phyloP scores from a whole-genome alignment of 2,797 vertebrate species.

The Orestias chungarensis region DNA sequence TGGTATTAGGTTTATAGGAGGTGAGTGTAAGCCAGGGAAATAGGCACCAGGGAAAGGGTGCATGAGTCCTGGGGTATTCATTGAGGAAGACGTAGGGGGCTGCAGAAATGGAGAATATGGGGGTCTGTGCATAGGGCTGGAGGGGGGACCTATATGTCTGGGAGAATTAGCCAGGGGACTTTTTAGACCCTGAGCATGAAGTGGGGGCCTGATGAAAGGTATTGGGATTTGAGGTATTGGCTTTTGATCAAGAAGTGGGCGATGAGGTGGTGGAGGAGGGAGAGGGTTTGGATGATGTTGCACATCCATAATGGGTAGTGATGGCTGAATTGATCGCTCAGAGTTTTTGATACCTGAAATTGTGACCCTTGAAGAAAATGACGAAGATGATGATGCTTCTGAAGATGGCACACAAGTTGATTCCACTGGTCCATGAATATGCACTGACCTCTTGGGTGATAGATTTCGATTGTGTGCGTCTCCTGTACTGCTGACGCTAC shows the following conservation, averaged over 20 bases:
- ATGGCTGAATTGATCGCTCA: conserved; percentile 85
- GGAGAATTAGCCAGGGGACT: conserved; percentile 86
- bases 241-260: conserved; percentile 87
- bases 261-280: conserved; percentile 80
- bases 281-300: conserved; percentile 77
- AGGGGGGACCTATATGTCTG: conserved; percentile 83
- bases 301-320: conserved; percentile 64
- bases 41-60: conserved; percentile 89
- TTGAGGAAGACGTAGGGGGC: conserved; percentile 60
- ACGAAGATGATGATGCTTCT: conserved; percentile 84
- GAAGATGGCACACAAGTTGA: conserved; percentile 87
- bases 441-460: conserved; percentile 88
- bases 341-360: conserved; percentile 84
- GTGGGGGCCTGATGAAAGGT: conserved; percentile 90
- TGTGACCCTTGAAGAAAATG: conserved; percentile 85
- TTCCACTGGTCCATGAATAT: conserved; percentile 69
- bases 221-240: conserved; percentile 91
- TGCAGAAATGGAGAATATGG: conserved; percentile 73
- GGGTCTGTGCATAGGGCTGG: conserved; percentile 91
- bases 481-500: conserved; percentile 54
- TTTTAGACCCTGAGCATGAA: conserved; percentile 90
- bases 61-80: conserved; percentile 85
- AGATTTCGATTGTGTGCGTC: conserved; percentile 82
- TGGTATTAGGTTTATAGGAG: conserved; percentile 91
- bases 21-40: conserved; percentile 89